Evolutionary conservation across 2,888 invertebrate genomes (phyloP), one percentile per base, ranked within the genome.

Genomic region (Nemotelus pantherinus): DNA sequence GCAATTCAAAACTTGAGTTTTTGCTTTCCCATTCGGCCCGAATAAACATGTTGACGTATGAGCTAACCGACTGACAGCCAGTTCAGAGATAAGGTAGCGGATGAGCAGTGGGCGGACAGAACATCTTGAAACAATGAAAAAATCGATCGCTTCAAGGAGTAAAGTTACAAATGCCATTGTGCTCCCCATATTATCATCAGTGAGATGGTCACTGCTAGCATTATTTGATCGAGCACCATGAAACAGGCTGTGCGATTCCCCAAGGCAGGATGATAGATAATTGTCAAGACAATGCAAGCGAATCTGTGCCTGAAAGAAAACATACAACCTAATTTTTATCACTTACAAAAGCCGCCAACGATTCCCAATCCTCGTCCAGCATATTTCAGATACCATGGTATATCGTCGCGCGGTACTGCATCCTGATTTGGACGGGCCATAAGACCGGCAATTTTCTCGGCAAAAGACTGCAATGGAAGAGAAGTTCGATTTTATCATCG

Each of bases 331-430:
- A 43, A 57, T n/a, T 9, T 6, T n/a, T 2, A 9, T 6, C 25
- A 91, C 93, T 90, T 89, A 96, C 96, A 90, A 87, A 93, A 90
- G 86, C 95, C 93, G 86, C 94, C 96, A 86, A 93, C 91, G 82
- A 94, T 94, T 81, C 96, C 96, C 83, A 95, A 88, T 82, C 92
- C 91, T 84, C 95, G 91, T 82, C 93, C 94, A 86, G 92, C 94
- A 88, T 94, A 95, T 88, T 94, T 95, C 90, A 96, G 90, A 92
- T 94, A 95, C 95, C 94, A 95, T 82, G 96, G 94, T 82, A 93
- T 91, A 87, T 94, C 94, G 87, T 95, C 95, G 89, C 93, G 93
- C 82, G 92, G 91, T 81, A 89, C 90, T 83, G 91, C 91, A 87
- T 94, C 94, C 78, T 85, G 76, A 86, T 93, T 93, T 80, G 95